Conservation (phyloP, 2,888 invertebrate genomes). For the Apodemia zela region DNA sequence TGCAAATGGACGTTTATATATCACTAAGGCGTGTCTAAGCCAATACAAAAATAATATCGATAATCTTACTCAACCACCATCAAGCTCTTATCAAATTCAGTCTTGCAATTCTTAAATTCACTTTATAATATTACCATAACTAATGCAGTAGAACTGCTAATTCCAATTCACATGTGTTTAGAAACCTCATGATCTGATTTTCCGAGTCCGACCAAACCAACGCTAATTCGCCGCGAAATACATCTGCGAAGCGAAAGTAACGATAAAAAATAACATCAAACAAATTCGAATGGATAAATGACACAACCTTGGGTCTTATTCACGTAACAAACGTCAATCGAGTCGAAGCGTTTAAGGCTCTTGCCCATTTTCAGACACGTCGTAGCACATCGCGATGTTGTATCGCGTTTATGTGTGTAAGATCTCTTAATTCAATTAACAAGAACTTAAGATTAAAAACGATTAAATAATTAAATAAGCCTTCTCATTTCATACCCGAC, state of each 20-base stretch:
- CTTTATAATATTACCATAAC: not conserved
- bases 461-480: too few species aligned
- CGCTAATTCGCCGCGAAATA: not conserved
- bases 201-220: not conserved
- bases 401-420: too few species aligned
- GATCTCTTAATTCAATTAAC: too few species aligned
- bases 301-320: too few species aligned
- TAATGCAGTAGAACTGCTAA: not conserved
- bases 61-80: not conserved
- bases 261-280: not conserved
- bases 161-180: not conserved
- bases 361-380: too few species aligned
- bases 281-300: too few species aligned
- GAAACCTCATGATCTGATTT: not conserved
- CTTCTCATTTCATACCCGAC: too few species aligned
- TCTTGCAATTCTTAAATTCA: not conserved
- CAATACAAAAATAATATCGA: constrained; percentile 7
- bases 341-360: too few species aligned
- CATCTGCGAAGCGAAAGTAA: not conserved
- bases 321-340: too few species aligned
- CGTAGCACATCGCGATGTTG: too few species aligned
- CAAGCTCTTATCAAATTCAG: not conserved
- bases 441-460: too few species aligned
- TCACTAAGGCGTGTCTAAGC: constrained; percentile 5
- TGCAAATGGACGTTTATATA: constrained; percentile 11